Evolutionary conservation across 1,140 invertebrate genomes (phyloP).

Genomic region (Panagrolaimus sp.): DNA sequence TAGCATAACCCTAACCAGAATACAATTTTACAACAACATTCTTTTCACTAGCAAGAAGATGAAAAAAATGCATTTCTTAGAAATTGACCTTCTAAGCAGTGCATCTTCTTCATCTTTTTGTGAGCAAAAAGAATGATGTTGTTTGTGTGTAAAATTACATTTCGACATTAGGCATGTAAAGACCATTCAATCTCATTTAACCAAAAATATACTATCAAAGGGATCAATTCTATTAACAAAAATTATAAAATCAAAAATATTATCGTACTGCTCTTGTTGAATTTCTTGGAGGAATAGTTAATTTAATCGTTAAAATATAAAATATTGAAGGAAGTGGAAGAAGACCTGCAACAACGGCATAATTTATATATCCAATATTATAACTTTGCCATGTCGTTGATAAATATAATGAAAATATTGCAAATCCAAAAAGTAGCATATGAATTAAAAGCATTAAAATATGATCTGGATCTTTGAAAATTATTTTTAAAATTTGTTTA

Average conservation of each 20-base stretch:
- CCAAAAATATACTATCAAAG: too few species aligned
- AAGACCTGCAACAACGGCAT: not conserved
- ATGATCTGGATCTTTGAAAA: constrained; percentile 19
- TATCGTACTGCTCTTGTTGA: constrained; percentile 10
- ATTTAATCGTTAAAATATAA: constrained; percentile 38
- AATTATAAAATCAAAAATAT: not conserved
- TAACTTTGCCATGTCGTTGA: constrained; percentile 3
- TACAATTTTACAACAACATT: too few species aligned
- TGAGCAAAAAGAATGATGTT: constrained; percentile 11
- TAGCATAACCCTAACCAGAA: too few species aligned
- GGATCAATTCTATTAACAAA: too few species aligned
- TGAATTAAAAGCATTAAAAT: constrained; percentile 19
- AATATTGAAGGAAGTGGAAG: constrained; percentile 34
- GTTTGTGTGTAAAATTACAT: too few species aligned
- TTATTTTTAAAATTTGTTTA: constrained; percentile 26
- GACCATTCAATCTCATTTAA: too few species aligned
- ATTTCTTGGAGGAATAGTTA: constrained; percentile 26
- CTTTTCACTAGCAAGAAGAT: too few species aligned
- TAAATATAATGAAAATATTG: constrained; percentile 29
- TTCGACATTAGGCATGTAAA: too few species aligned
- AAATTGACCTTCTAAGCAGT: too few species aligned
- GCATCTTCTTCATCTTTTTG: too few species aligned
- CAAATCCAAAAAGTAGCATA: constrained; percentile 34
- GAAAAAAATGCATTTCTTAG: too few species aligned
- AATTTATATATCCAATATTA: not conserved